Conservation (phyloP, 2,888 invertebrate genomes). For the Pachycephus smyrnensis region DNA sequence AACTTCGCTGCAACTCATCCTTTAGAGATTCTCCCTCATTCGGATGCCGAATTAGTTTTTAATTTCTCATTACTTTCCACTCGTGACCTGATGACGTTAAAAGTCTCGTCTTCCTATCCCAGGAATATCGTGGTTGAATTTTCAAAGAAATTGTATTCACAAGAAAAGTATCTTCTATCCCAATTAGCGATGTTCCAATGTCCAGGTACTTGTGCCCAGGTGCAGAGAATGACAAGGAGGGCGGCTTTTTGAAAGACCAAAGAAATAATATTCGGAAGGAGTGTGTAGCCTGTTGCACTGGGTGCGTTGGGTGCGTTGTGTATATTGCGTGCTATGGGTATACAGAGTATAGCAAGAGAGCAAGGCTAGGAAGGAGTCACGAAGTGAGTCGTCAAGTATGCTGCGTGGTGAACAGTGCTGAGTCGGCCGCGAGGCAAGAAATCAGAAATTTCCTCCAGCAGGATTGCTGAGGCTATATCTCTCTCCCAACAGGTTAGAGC, state of each 20-base stretch:
- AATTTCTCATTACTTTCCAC: background rate
- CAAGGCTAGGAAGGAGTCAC: conserved; percentile 6
- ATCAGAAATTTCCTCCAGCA: conserved; percentile 22
- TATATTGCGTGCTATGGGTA: background rate
- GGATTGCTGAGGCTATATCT: conserved; percentile 1
- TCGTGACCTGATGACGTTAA: too few relatives aligned
- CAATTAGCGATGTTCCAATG: too few relatives aligned
- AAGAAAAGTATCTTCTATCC: too few relatives aligned
- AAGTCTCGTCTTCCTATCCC: too few relatives aligned
- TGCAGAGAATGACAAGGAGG: background rate
- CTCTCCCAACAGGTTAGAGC: conserved; percentile 11
- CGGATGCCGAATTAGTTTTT: background rate
- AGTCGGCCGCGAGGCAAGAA: conserved; percentile 23
- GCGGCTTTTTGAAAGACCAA: background rate
- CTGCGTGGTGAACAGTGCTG: conserved; percentile 9
- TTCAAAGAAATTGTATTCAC: too few relatives aligned
- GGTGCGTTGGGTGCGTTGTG: background rate
- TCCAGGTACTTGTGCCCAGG: background rate
- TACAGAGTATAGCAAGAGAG: background rate
- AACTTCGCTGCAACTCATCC: background rate
- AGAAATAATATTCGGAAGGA: background rate
- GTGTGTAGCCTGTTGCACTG: background rate
- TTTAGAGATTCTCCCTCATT: background rate
- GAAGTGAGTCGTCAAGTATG: conserved; percentile 25
- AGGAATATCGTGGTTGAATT: too few relatives aligned